Percentiles rank a stretch among this genome's conserved stretches.
Conservation (phyloP, 2,888 invertebrate genomes). For the Acrocera orbiculus region DNA sequence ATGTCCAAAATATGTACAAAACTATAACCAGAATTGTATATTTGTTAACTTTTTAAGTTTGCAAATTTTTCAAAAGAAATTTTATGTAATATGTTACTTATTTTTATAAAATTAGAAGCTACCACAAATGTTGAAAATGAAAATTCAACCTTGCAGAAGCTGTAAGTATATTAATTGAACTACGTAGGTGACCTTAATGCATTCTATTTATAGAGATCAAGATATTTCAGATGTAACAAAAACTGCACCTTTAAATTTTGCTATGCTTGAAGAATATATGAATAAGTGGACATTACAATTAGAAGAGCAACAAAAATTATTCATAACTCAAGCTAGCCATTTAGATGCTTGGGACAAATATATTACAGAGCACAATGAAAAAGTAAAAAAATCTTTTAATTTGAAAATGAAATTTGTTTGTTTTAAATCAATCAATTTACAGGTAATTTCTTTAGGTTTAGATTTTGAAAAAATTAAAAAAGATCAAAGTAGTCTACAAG, state of each 20-base stretch:
- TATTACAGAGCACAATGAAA: constrained; percentile 79
- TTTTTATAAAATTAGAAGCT: too few relatives aligned
- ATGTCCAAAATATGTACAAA: too few relatives aligned
- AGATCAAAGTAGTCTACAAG: constrained; percentile 77
- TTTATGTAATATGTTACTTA: too few relatives aligned
- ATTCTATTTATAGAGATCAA: too few relatives aligned
- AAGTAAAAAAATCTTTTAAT: constrained; percentile 31
- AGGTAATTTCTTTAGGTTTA: constrained; percentile 63
- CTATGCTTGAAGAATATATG: constrained; percentile 75
- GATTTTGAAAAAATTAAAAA: constrained; percentile 76
- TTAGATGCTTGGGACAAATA: constrained; percentile 91
- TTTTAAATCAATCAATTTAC: constrained; percentile 27
- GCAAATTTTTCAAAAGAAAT: too few relatives aligned
- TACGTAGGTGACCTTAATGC: too few relatives aligned
- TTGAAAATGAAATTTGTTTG: constrained; percentile 4
- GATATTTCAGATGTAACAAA: too few relatives aligned
- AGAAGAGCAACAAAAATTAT: constrained; percentile 82
- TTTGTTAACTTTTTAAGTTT: too few relatives aligned
- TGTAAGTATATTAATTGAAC: too few relatives aligned
- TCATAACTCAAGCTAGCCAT: constrained; percentile 85
- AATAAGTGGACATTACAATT: constrained; percentile 89
- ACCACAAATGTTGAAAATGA: too few relatives aligned
- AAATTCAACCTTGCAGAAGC: too few relatives aligned
- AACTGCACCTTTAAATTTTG: constrained; percentile 49
- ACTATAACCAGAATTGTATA: too few relatives aligned